These are phyloP conservation scores for Petrocephalus schoutedeni DNA, from an alignment of 2,797 vertebrate species.

Conservation along the genomic window DNA sequence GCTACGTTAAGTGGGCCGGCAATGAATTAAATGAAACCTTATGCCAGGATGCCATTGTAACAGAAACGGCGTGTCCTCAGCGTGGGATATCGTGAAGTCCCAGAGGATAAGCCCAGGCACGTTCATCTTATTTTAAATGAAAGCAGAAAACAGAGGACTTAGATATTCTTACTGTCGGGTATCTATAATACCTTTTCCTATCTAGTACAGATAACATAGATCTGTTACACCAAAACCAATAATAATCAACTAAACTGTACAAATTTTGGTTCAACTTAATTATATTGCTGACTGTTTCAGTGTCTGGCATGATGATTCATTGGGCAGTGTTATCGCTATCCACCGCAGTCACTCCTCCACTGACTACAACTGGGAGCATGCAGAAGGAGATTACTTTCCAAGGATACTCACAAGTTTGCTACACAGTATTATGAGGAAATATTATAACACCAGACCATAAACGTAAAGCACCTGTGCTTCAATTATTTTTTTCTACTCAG, in stretches of 20 bases:
- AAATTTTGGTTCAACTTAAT: not conserved
- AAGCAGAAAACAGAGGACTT: not conserved
- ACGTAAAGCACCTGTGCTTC: not conserved
- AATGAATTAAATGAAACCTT: conserved; percentile 2
- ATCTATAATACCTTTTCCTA: conserved; percentile 6
- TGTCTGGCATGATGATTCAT: conserved; percentile 7
- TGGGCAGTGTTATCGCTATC: not conserved
- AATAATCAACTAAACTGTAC: not conserved
- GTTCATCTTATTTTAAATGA: not conserved
- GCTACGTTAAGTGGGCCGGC: not conserved
- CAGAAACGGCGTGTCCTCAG: not conserved
- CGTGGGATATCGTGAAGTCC: not conserved
- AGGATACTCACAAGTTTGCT: not conserved
- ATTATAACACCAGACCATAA: not conserved
- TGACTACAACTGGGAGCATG: not conserved
- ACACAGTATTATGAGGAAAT: not conserved
- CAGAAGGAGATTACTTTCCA: not conserved
- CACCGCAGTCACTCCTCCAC: not conserved
- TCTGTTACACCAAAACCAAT: not conserved
- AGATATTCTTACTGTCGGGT: not conserved
- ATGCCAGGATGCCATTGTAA: not conserved
- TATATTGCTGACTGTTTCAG: not conserved
- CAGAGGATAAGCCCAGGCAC: not conserved
- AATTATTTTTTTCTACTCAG: not conserved
- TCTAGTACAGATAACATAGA: not conserved